Base-by-base conservation (phyloP, 2,888 invertebrate genomes). In the Congeria kusceri region DNA sequence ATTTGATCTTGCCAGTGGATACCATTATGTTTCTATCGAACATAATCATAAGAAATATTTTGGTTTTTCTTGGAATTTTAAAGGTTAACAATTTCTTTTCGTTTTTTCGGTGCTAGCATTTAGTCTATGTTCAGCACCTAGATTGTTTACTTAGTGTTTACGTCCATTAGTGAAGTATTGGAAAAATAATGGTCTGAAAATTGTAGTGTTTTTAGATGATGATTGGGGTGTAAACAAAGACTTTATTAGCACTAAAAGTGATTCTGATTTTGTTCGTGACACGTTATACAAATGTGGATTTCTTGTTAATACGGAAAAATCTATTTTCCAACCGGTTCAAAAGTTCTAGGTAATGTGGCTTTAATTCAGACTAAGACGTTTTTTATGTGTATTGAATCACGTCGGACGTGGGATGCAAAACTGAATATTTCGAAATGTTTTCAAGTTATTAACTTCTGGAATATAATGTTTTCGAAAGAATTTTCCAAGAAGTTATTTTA, bases 401-500 rank as follows among this genome's bases (percentile, higher is more conserved):
- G 13, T 58, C 5, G 7, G 3, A 5, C 15, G 4, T 58, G 28
- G 27, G 58, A 58, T 25, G 3, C 28, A 4, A 58, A 58, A 15
- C 18, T 58, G 4, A 23, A 58, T 58, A 58, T 27, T 58, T 4
- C 28, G 9, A 5, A 28, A 23, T 27, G 27, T 23, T 15, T 23
- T 23, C n/a, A 27, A 13, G 27, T 20, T 46, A 23, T 64, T 3
- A 3, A 28, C 18, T 64, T 47, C 25, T 64, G 64, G 64, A 27
- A 18, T 4, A 27, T 15, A 9, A 5, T 9, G 5, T 27, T 64
- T 11, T 4, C 3, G 46, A 25, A n/a, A 23, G 46, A 44, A 3
- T 64, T 47, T 47, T 5, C 27, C 46, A 64, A 64, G 46, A 47
- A 7, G 28, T 27, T 64, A 9, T 64, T 64, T 64, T 25, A 46